Evolutionary conservation across 2,888 invertebrate genomes (phyloP).

Genomic region (Drosophila hamatofila): DNA sequence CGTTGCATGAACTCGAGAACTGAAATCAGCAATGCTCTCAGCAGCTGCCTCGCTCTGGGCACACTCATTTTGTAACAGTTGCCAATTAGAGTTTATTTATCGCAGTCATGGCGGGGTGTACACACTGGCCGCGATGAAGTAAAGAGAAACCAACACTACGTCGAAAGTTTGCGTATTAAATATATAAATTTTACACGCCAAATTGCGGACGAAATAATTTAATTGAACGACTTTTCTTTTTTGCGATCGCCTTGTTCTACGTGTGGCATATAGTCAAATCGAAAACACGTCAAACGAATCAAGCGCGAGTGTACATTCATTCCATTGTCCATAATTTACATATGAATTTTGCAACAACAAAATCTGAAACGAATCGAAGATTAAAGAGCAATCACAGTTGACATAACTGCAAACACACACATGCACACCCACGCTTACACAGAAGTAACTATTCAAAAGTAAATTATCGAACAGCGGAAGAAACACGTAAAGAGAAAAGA

Average conservation of each 20-base stretch:
- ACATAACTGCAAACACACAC: constrained; percentile 66
- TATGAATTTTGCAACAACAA: constrained; percentile 65
- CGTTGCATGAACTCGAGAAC: not conserved
- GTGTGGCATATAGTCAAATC: constrained; percentile 64
- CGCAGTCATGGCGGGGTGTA: constrained; percentile 34
- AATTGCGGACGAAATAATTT: constrained; percentile 59
- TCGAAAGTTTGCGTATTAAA: constrained; percentile 70
- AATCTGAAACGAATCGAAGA: constrained; percentile 50
- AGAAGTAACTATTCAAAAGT: constrained; percentile 40
- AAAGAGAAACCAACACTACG: constrained; percentile 69
- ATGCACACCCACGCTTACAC: not conserved
- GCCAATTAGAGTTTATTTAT: constrained; percentile 14
- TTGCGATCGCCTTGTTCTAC: constrained; percentile 50
- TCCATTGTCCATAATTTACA: constrained; percentile 77
- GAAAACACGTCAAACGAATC: constrained; percentile 64
- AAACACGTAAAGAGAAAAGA: constrained; percentile 39
- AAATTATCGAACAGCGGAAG: constrained; percentile 73
- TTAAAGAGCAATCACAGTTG: constrained; percentile 62
- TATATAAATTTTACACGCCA: constrained; percentile 48
- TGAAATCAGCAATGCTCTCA: not conserved
- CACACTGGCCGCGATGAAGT: constrained; percentile 54
- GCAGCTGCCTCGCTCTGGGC: constrained; percentile 18
- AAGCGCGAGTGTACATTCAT: constrained; percentile 64
- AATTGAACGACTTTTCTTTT: constrained; percentile 49
- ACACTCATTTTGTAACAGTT: constrained; percentile 42